A percentile compares a stretch with the other conserved stretches of the same genome.
These are phyloP conservation scores for Amniataba percoides DNA, from an alignment of 2,797 vertebrate genomes.

Conservation along the genomic window DNA sequence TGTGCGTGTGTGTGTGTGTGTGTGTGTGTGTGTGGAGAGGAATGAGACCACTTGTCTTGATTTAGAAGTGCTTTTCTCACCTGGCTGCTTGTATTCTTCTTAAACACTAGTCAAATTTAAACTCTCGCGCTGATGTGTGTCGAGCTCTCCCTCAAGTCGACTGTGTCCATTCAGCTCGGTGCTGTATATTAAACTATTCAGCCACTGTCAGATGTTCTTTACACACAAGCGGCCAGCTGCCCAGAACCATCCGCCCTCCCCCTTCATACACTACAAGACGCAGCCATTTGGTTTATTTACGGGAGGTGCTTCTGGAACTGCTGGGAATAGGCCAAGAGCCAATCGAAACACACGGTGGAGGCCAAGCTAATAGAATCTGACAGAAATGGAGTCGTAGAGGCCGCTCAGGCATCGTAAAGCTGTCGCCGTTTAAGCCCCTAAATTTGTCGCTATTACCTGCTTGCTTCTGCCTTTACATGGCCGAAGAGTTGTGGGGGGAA, in stretches of 20 bases:
- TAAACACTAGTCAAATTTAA: conserved; percentile 71
- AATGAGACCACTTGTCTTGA: conserved; percentile 72
- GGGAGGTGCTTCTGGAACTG: conserved; percentile 74
- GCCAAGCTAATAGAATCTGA: conserved; percentile 82
- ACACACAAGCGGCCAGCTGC: conserved; percentile 52
- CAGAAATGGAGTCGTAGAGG: conserved; percentile 79
- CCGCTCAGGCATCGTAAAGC: conserved; percentile 79
- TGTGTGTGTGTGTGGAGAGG: conserved; percentile 40
- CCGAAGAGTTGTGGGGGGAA: conserved; percentile 33
- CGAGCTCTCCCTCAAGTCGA: conserved; percentile 47
- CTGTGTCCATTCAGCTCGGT: conserved; percentile 46
- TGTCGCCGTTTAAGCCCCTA: conserved; percentile 77
- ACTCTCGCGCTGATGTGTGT: conserved; percentile 56
- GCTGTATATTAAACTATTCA: conserved; percentile 73
- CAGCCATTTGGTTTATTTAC: conserved; percentile 82
- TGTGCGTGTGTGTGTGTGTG: conserved; percentile 48
- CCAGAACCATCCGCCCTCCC: neutral
- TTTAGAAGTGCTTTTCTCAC: conserved; percentile 63
- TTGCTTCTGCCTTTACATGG: conserved; percentile 56
- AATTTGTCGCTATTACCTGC: conserved; percentile 81
- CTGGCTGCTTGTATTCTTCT: conserved; percentile 54
- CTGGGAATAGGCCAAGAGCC: conserved; percentile 78
- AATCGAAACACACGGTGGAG: conserved; percentile 70
- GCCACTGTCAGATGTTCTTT: conserved; percentile 67
- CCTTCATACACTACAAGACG: conserved; percentile 64